Evolutionary conservation across 37 sponge, comb jelly and placozoan species (phyloP), one percentile per base, ranked within the genome.

Genomic region (Theonella swinhoei): DNA sequence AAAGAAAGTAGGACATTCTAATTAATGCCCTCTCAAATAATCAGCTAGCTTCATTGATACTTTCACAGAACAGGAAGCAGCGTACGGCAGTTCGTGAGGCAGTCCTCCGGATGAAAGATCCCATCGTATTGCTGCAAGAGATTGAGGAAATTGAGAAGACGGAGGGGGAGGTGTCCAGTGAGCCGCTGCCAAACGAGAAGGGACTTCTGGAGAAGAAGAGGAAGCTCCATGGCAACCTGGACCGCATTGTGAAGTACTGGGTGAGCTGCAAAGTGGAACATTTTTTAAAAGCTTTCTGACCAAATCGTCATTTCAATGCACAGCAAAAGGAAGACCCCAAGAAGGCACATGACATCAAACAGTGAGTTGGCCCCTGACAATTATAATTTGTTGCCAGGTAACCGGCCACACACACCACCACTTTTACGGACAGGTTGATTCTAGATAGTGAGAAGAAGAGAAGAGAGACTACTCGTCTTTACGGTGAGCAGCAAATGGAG

Each of bases 61-160:
- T 23, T 34, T 9, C 24, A 29, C 61, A 94, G 98, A 98, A 98
- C 82, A 98, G 95, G 90, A 93, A 95, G 83, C 94, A 93, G 74
- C 85, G 98, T 28, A 68, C 40, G 64, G 72, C 80, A n/a, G 98
- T 98, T 29, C 79, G 98, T 36, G 96, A 98, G 42, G 94, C 98
- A 0, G 96, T 95, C 17, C 61, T 98, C 47, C 80, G 86, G 77
- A 88, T 85, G 62, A 98, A 95, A 68, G 90, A 95, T 39, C 91
- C 90, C 20, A 34, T 38, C 3, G 78, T 76, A 71, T 39, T 96
- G 42, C 76, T 94, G 40, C 25, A 74, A 65, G 97, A 96, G 64
- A 85, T 96, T 24, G 96, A 96, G 59, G 91, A 93, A 42, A 86
- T 96, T 24, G 97, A 96, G 64, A 78, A 94, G 68, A 67, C 79